Base-by-base conservation (phyloP, 2,888 invertebrate genomes). In the Apocheima hispidaria region DNA sequence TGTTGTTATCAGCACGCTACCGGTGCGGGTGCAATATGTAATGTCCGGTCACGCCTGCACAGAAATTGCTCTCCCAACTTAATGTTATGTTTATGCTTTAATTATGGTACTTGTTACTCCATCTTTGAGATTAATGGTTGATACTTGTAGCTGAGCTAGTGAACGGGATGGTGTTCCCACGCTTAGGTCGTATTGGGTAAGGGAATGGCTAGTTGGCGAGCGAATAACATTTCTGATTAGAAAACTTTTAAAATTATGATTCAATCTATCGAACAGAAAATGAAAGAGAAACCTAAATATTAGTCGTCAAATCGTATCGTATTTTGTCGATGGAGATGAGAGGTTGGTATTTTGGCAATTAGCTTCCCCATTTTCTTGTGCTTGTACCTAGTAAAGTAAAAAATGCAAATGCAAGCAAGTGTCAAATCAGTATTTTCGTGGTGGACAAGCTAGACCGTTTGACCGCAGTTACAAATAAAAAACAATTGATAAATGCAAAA, bases 1-100 rank as follows among this genome's bases (percentile, higher is more conserved):
- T 63, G 71, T 73, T 79, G 65, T 81, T 82, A 79, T 75, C 77
- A 69, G 75, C 70, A 77, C 77, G 83, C 84, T 82, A 83, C 83
- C 71, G 78, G 69, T 64, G 66, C 68, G 69, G 68, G 63, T 66
- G 73, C 76, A 72, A 70, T 68, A 73, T 71, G 69, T 82, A 81
- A 84, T 83, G 77, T 79, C 63, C 70, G 66, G 79, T 69, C 82
- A 81, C 85, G 82, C 83, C 83, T 77, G 65, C 49, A 61, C 65
- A 73, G 74, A 71, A 68, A 65, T 72, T 73, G 70, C 65, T 68
- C 69, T 70, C 30, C 55, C 49, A 66, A 46, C 44, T 4, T 51
- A 56, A 56, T 56, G 14, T 35, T 43, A 48, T 54, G 53, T 49
- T 54, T 44, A 35, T 33, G 10, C 28, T 50, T 49, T 53, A 58